These are phyloP conservation scores for Odontophorus gujanensis DNA, from an alignment of 2,113 vertebrate species.

Conservation along the genomic window DNA sequence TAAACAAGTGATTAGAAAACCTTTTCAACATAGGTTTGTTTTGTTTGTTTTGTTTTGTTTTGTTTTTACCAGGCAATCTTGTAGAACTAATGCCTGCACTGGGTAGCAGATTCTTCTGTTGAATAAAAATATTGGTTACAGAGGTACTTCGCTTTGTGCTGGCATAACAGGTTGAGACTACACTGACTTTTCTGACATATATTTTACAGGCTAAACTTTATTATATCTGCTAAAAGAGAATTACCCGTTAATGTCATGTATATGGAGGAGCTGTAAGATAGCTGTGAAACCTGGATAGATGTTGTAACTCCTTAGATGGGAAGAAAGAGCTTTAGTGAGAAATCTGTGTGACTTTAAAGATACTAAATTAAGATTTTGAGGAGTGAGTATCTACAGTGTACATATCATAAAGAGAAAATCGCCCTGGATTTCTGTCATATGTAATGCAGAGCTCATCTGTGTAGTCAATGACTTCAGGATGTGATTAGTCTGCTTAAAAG, in stretches of 20 bases:
- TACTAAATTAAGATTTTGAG: not conserved
- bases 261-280: not conserved
- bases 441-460: not conserved
- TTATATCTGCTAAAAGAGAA: not conserved
- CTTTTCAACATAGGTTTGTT: not conserved
- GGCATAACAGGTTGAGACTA: not conserved
- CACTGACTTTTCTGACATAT: not conserved
- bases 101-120: not conserved
- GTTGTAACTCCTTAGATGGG: not conserved
- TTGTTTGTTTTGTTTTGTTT: too few species aligned
- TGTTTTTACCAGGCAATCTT: not conserved
- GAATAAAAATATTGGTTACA: not conserved
- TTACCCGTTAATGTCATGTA: not conserved
- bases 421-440: not conserved
- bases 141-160: not conserved
- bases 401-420: not conserved
- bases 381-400: not conserved
- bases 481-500: not conserved
- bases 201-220: not conserved
- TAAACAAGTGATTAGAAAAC: not conserved
- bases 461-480: constrained; percentile 8
- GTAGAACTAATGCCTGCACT: not conserved
- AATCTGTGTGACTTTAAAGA: not conserved
- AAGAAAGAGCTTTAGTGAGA: constrained; percentile 16
- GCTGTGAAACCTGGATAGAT: not conserved